These are phyloP conservation scores for Falco novaeseelandiae DNA, from an alignment of 2,797 vertebrate species.

Conservation along the genomic window DNA sequence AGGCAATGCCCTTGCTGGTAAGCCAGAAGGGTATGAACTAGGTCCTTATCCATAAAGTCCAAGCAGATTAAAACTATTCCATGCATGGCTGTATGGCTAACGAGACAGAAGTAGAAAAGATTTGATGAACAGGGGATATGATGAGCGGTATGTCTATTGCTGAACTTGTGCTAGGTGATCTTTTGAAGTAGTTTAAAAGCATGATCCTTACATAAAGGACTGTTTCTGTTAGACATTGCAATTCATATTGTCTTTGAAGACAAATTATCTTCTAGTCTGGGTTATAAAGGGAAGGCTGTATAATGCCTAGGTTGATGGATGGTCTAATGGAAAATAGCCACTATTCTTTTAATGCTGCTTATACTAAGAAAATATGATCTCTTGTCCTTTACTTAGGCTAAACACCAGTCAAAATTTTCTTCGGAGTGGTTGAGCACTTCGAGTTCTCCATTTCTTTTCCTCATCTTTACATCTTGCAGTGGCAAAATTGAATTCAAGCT, in stretches of 20 bases:
- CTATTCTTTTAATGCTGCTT: background rate
- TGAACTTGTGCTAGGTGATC: background rate
- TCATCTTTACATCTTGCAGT: background rate
- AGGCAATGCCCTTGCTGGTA: background rate
- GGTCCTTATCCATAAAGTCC: background rate
- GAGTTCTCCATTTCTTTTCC: background rate
- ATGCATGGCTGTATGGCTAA: background rate
- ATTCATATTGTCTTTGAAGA: background rate
- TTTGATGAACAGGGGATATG: background rate
- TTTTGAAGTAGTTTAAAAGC: background rate
- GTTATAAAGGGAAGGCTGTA: background rate
- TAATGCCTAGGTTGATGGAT: background rate
- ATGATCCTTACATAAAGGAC: background rate
- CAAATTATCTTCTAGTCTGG: background rate
- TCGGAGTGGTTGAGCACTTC: background rate
- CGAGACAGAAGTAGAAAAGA: background rate
- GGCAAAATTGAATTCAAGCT: background rate
- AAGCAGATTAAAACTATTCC: background rate
- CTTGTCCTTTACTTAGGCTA: background rate
- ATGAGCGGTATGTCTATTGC: background rate
- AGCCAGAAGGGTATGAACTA: background rate
- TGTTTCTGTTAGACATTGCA: background rate
- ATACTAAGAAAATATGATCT: background rate
- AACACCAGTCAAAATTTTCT: background rate
- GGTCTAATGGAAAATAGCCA: background rate